Percentiles rank a stretch among this genome's conserved stretches.
Conservation (phyloP, 2,797 vertebrate genomes). For the Serranus cabrilla region DNA sequence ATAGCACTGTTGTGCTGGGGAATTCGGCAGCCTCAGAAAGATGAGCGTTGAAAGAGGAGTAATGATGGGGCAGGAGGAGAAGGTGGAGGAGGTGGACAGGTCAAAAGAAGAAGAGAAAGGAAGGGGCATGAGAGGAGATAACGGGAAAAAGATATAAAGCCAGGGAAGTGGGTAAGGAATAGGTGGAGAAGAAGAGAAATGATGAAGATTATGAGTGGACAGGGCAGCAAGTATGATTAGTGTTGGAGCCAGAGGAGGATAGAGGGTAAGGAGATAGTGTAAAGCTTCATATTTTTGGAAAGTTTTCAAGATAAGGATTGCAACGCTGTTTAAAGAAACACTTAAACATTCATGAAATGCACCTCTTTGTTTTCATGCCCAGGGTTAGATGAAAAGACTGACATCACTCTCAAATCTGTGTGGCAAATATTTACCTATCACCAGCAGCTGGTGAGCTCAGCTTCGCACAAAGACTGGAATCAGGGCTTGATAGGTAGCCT, state of each 20-base stretch:
- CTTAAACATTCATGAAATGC: not conserved
- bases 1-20: conserved; percentile 74
- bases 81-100: conserved; percentile 63
- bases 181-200: conserved; percentile 31
- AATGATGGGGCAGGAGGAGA: conserved; percentile 60
- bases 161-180: conserved; percentile 20
- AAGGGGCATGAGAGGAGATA: conserved; percentile 60
- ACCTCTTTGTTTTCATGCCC: not conserved
- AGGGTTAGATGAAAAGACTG: not conserved
- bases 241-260: conserved; percentile 10
- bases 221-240: conserved; percentile 22
- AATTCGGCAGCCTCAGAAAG: conserved; percentile 68
- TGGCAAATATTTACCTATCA: not conserved
- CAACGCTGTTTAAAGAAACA: not conserved
- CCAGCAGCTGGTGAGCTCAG: not conserved
- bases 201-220: conserved; percentile 39
- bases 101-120: conserved; percentile 60
- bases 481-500: not conserved
- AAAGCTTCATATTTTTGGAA: not conserved
- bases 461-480: not conserved
- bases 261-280: not conserved
- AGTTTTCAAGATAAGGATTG: not conserved
- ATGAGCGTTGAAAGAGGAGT: conserved; percentile 75
- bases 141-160: conserved; percentile 61
- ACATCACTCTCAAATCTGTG: not conserved